Evolutionary conservation across 2,113 vertebrate species (phyloP), one percentile per base, ranked within the genome.

Genomic region (Melospiza georgiana): DNA sequence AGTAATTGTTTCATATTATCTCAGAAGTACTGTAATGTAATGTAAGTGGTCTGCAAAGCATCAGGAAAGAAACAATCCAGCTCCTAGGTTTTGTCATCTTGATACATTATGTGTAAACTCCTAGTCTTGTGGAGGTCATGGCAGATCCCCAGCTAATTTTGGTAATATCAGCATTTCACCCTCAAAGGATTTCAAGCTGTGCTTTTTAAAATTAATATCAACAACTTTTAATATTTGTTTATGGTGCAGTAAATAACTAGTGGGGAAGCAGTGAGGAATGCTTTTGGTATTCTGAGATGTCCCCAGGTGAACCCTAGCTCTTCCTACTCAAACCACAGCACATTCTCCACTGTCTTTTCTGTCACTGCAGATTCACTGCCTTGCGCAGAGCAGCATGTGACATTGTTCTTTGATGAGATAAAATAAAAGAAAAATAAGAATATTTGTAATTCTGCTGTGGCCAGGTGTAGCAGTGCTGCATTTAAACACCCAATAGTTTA

Each of bases 1-100:
- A 98, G 98, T 98, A 79, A 66, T 68, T 65, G 24, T 61, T 90
- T 49, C 24, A 0, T 43, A 2, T 86, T 79, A n/a, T 55, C 63
- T 88, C 41, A 28, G 31, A 67, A 68, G 22, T 20, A 15, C 39
- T 75, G 52, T n/a, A 43, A 76, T 27, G 24, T 51, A 51, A 51
- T 51, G 49, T 51, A 28, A 59, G 23, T 12, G 22, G 25, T 71
- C 86, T 72, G 52, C 43, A 67, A 74, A 18, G 46, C 37, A 73
- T 65, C 43, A 44, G 30, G 43, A 41, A 61, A 68, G 37, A 63
- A 88, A 19, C n/a, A 69, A 44, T 52, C 59, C 5, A 10, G 27
- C 37, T 62, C 44, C 23, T 25, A 19, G 25, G 4, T 55, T 63
- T 96, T 89, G 67, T 72, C 41, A 21, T 43, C 46, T 87, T 35